phyloP scores from a whole-genome alignment of 2,888 invertebrate genomes.

The Plebejus melissa region DNA sequence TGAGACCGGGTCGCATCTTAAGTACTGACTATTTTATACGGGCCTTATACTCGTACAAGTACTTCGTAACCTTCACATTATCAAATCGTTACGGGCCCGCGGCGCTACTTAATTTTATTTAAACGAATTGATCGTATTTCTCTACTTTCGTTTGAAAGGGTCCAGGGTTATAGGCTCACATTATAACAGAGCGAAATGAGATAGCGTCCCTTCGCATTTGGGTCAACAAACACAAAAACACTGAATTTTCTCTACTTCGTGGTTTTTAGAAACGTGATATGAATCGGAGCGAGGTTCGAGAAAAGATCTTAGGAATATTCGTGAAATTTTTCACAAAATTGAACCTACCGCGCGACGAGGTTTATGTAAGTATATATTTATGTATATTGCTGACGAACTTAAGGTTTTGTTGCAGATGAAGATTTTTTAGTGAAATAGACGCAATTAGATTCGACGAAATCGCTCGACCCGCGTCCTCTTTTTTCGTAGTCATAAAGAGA shows the following conservation, averaged over 20 bases:
- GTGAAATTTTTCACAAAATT: constrained; percentile 66
- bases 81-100: background rate
- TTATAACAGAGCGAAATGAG: constrained; percentile 35
- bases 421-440: constrained; percentile 47
- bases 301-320: constrained; percentile 47
- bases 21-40: too few species aligned
- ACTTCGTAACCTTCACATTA: background rate
- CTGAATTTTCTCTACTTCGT: constrained; percentile 54
- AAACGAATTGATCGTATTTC: constrained; percentile 15
- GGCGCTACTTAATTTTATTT: constrained; percentile 10
- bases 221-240: constrained; percentile 39
- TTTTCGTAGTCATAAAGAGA: constrained; percentile 64
- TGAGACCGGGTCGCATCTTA: too few species aligned
- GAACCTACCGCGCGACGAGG: constrained; percentile 55
- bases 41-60: too few species aligned
- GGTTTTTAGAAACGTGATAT: constrained; percentile 54
- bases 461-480: constrained; percentile 52
- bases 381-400: constrained; percentile 62
- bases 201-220: constrained; percentile 36
- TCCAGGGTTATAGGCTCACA: constrained; percentile 31
- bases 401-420: constrained; percentile 51
- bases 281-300: constrained; percentile 51
- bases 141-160: constrained; percentile 13
- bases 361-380: constrained; percentile 50
- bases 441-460: constrained; percentile 42